Conservation (phyloP, 2,888 invertebrate species). For the Drosophila kanekoi region DNA sequence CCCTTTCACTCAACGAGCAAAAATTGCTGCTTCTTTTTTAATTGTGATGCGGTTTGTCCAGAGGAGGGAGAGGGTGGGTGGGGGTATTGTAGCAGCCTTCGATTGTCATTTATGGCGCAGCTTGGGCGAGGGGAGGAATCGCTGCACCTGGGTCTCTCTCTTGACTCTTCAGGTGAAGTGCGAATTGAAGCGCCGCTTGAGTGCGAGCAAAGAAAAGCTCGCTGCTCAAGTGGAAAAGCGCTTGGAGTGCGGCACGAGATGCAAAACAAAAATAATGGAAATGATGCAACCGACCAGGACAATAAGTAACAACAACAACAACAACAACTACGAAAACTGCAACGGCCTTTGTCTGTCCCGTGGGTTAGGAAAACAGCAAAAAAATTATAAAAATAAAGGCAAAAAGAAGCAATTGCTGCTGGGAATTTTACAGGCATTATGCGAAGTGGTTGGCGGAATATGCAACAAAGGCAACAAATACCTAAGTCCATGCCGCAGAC, state of each 20-base stretch:
- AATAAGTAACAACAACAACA: conserved; percentile 42
- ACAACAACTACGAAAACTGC: conserved; percentile 24
- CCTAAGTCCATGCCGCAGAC: conserved; percentile 8
- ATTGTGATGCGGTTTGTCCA: conserved; percentile 33
- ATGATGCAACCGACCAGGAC: conserved; percentile 54
- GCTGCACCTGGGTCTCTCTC: conserved; percentile 15
- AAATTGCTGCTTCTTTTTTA: conserved; percentile 32
- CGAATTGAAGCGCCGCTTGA: conserved; percentile 75
- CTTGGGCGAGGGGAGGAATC: neutral
- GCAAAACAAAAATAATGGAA: conserved; percentile 53
- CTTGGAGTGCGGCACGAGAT: conserved; percentile 42
- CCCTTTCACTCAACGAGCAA: no score
- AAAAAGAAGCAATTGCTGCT: conserved; percentile 28
- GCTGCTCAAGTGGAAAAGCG: conserved; percentile 70
- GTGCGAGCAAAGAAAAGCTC: conserved; percentile 73
- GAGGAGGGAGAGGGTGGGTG: no score
- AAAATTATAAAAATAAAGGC: neutral
- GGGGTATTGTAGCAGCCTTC: conserved; percentile 43
- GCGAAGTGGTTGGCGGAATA: conserved; percentile 28
- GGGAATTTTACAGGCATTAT: conserved; percentile 43
- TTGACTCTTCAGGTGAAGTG: conserved; percentile 75
- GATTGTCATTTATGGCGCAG: conserved; percentile 68
- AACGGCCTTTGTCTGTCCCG: conserved; percentile 49
- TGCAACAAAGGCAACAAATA: conserved; percentile 30
- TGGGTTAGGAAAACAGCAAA: conserved; percentile 7